phyloP scores from a whole-genome alignment of 2,888 invertebrate genomes.

The Drosophila koepferae region DNA sequence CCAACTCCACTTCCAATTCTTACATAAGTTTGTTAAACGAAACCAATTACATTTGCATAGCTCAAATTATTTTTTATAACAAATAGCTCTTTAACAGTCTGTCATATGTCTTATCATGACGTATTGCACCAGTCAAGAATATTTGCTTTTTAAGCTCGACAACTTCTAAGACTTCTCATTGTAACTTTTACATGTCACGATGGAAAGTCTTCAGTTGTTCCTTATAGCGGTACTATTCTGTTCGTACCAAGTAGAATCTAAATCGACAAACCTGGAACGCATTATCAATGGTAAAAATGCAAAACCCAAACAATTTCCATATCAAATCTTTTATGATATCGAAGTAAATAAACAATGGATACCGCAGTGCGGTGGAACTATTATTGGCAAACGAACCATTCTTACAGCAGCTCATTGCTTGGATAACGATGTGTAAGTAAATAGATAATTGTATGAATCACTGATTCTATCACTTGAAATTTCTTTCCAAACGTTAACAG shows the following conservation, averaged over 20 bases:
- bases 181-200: not conserved
- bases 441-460: not conserved
- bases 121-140: constrained; percentile 1
- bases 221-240: not conserved
- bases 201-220: not conserved
- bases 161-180: not conserved
- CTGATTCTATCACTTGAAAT: fast-evolving
- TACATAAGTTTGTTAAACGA: too few relatives aligned
- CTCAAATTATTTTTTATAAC: not conserved
- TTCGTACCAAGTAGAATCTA: not conserved
- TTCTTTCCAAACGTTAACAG: not conserved
- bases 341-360: not conserved
- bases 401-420: not conserved
- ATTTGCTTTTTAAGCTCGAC: not conserved
- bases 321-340: not conserved
- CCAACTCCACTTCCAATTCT: too few relatives aligned
- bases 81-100: not conserved
- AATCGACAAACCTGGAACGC: not conserved
- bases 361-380: not conserved
- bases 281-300: not conserved
- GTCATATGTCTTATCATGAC: not conserved
- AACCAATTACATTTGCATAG: not conserved
- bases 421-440: not conserved
- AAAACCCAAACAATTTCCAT: not conserved
- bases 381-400: not conserved